A percentile compares a stretch with the other conserved stretches of the same genome.
Evolutionary conservation across 2,113 vertebrate genomes (phyloP).

Genomic region (Dascyllus trimaculatus): DNA sequence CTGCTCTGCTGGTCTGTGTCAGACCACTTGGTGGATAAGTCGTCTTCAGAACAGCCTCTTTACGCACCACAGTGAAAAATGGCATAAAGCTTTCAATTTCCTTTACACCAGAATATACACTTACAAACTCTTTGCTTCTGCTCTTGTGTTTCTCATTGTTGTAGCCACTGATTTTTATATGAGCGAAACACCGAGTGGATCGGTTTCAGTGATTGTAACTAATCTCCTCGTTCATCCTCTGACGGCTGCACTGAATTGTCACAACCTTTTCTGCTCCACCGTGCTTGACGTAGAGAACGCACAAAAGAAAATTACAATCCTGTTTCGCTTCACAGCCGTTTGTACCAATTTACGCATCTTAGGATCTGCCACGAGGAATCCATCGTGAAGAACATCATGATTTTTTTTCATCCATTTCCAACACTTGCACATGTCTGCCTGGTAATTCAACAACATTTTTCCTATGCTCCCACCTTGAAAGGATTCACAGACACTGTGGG

Average conservation of each 20-base stretch:
- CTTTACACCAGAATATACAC: conserved; percentile 11
- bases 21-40: conserved; percentile 43
- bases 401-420: not conserved
- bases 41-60: conserved; percentile 36
- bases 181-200: not conserved
- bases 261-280: not conserved
- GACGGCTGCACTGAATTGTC: not conserved
- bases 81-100: conserved; percentile 22
- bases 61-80: conserved; percentile 14
- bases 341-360: not conserved
- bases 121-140: conserved; percentile 12
- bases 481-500: not conserved
- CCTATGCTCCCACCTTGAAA: not conserved
- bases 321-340: not conserved
- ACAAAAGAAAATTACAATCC: not conserved
- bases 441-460: not conserved
- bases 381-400: not conserved
- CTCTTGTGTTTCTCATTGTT: not conserved
- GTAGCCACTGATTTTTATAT: not conserved
- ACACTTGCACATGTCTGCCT: not conserved
- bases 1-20: conserved; percentile 61
- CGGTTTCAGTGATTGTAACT: not conserved
- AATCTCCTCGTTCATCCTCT: not conserved
- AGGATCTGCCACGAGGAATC: not conserved
- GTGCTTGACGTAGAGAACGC: not conserved